Conservation (phyloP, 2,113 vertebrate species). For the Nestor notabilis region DNA sequence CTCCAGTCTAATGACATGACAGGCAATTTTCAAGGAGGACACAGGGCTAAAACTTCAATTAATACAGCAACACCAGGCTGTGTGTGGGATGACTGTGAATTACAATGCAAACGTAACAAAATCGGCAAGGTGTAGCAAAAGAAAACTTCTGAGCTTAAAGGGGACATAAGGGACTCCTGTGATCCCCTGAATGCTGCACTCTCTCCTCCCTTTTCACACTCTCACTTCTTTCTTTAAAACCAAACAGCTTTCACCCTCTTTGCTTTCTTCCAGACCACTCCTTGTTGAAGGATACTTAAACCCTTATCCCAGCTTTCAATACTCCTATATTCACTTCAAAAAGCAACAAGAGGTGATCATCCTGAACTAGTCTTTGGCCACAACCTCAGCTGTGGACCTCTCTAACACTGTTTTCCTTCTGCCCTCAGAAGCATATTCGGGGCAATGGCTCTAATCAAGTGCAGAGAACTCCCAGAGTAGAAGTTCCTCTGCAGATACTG, state of each 20-base stretch:
- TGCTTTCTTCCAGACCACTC: neutral
- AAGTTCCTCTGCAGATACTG: neutral
- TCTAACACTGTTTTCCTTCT: neutral
- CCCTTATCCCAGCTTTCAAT: neutral
- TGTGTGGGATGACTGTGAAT: neutral
- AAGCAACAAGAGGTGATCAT: neutral
- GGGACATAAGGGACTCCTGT: neutral
- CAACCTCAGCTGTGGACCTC: neutral
- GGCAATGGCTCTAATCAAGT: neutral
- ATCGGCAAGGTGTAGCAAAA: neutral
- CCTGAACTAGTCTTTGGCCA: neutral
- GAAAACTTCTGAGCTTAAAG: neutral
- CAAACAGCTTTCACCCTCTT: neutral
- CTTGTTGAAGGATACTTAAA: neutral
- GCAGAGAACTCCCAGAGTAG: neutral
- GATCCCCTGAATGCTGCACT: neutral
- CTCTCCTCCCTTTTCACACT: neutral
- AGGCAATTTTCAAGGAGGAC: conserved; percentile 5
- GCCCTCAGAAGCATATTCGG: neutral
- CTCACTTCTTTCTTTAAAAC: neutral
- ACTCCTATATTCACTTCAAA: neutral
- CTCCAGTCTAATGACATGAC: neutral
- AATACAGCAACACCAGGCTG: neutral
- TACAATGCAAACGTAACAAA: neutral
- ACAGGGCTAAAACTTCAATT: conserved; percentile 4